phyloP scores from a whole-genome alignment of 2,797 vertebrate species.

The Myotis planiceps region DNA sequence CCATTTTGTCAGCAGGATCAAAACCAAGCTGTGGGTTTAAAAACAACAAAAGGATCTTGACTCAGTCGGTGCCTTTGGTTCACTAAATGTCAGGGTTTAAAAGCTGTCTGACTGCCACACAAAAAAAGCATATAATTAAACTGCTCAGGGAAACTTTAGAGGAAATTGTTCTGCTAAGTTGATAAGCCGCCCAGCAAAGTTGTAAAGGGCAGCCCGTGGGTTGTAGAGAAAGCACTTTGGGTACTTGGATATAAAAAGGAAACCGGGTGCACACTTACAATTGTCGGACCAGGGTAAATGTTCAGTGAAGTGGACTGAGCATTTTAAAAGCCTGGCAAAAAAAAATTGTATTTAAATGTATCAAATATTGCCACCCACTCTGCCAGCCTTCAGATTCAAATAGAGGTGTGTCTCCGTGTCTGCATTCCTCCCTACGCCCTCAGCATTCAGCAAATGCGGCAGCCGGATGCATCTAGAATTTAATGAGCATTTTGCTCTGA shows the following conservation, averaged over 20 bases:
- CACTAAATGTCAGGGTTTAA: constrained; percentile 65
- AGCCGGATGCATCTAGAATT: constrained; percentile 62
- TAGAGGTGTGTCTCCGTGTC: constrained; percentile 31
- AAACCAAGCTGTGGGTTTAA: constrained; percentile 52
- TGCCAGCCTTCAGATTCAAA: constrained; percentile 30
- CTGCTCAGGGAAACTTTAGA: not conserved
- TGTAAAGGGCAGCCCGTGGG: constrained; percentile 38
- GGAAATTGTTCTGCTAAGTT: not conserved
- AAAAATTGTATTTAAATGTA: constrained; percentile 34
- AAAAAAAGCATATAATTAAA: constrained; percentile 64
- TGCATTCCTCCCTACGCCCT: not conserved
- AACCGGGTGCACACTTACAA: not conserved
- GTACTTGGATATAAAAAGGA: not conserved
- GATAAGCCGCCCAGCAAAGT: constrained; percentile 2
- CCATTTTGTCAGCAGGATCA: constrained; percentile 45
- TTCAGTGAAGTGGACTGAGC: constrained; percentile 32
- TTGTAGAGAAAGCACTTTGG: constrained; percentile 29
- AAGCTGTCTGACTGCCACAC: constrained; percentile 49
- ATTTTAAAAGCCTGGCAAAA: constrained; percentile 39
- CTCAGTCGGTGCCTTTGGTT: constrained; percentile 51
- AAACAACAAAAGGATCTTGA: constrained; percentile 43
- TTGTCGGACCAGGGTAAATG: not conserved
- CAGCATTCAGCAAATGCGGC: constrained; percentile 33
- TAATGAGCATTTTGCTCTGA: constrained; percentile 70
- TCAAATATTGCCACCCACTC: not conserved